These are phyloP conservation scores for Smithornis capensis DNA, from an alignment of 2,113 vertebrate genomes.

Conservation along the genomic window DNA sequence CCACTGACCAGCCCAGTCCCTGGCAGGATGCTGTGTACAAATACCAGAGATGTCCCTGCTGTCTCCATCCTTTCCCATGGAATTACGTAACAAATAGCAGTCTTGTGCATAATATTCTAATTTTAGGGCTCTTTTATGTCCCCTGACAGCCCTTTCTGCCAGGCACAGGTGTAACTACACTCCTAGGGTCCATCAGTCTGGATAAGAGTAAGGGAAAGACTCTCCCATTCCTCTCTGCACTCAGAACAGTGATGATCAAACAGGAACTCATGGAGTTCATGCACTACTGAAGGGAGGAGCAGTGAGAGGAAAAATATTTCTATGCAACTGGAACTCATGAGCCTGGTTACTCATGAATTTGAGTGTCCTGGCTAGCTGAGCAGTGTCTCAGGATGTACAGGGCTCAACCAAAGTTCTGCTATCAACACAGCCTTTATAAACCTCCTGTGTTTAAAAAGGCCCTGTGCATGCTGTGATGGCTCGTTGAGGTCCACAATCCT, in stretches of 20 bases:
- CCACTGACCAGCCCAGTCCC: not conserved
- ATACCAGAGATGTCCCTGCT: not conserved
- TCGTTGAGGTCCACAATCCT: not conserved
- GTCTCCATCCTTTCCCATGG: not conserved
- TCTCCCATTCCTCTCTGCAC: not conserved
- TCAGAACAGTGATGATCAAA: not conserved
- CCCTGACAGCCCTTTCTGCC: not conserved
- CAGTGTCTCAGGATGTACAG: not conserved
- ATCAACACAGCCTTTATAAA: not conserved
- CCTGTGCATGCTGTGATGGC: not conserved
- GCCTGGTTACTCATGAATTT: not conserved
- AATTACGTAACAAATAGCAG: conserved; percentile 12
- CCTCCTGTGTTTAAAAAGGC: not conserved
- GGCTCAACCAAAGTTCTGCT: not conserved
- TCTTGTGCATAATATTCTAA: not conserved
- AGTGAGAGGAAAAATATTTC: not conserved
- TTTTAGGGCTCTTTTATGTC: not conserved
- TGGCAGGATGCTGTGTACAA: conserved; percentile 7
- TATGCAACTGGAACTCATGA: not conserved
- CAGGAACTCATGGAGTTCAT: not conserved
- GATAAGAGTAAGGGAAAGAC: not conserved
- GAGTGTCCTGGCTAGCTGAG: not conserved
- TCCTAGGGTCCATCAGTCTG: not conserved
- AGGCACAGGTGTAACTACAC: not conserved
- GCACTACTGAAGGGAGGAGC: not conserved